These are phyloP conservation scores for Gonocerus acuteangulatus DNA, from an alignment of 2,888 invertebrate species.

Conservation along the genomic window DNA sequence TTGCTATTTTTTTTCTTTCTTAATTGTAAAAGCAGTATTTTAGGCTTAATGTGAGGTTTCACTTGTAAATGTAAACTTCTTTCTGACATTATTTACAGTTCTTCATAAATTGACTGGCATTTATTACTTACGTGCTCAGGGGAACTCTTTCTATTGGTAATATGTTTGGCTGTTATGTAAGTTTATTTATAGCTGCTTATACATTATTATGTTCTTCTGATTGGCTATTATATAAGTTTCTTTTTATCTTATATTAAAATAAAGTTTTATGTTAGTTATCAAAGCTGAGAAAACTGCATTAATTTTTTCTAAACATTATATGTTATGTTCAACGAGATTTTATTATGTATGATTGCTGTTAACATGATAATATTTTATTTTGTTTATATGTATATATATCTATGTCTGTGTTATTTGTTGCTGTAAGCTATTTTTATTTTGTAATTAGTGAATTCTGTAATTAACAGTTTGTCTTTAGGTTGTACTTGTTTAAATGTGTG, in stretches of 20 bases:
- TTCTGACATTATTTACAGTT: background rate
- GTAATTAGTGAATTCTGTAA: constrained; percentile 11
- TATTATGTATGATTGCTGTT: too few species aligned
- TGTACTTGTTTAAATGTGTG: background rate
- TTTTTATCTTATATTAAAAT: too few species aligned
- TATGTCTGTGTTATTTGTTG: constrained; percentile 2
- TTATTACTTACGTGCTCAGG: constrained; percentile 24
- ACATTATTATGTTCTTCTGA: background rate
- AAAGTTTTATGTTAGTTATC: too few species aligned
- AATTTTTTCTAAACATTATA: too few species aligned
- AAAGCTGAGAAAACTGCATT: too few species aligned
- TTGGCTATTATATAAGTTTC: background rate
- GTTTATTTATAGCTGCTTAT: constrained; percentile 6
- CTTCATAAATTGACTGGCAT: constrained; percentile 13
- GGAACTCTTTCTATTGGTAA: constrained; percentile 7
- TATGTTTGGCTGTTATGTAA: constrained; percentile 10
- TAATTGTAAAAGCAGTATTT: constrained; percentile 13
- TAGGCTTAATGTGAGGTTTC: constrained; percentile 1
- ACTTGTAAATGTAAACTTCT: background rate
- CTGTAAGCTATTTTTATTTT: constrained; percentile 5
- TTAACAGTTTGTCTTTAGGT: background rate
- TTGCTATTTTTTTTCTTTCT: too few species aligned
- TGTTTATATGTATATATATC: constrained; percentile 17
- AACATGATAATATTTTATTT: background rate
- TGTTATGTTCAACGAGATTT: too few species aligned